These are phyloP conservation scores for Chelon auratus DNA, from an alignment of 2,797 vertebrate species.

Conservation along the genomic window DNA sequence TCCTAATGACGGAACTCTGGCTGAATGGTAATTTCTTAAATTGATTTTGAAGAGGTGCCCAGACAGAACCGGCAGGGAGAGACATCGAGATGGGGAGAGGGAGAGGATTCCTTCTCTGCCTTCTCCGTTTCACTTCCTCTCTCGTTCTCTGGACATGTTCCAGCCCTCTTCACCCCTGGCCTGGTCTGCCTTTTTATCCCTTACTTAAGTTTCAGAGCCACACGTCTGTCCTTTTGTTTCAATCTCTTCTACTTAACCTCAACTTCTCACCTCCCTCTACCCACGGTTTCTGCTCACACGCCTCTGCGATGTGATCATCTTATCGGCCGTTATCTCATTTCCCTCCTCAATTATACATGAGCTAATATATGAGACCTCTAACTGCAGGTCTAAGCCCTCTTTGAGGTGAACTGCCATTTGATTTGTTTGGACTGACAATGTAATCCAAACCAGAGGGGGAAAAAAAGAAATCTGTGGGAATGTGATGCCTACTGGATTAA, in stretches of 20 bases:
- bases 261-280: conserved; percentile 23
- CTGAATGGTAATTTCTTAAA: conserved; percentile 85
- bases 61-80: conserved; percentile 66
- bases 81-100: conserved; percentile 52
- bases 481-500: conserved; percentile 11
- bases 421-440: not conserved
- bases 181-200: conserved; percentile 56
- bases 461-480: conserved; percentile 1
- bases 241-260: conserved; percentile 58
- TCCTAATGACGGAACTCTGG: conserved; percentile 82
- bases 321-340: conserved; percentile 30
- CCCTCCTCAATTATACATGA: not conserved
- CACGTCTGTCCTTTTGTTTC: conserved; percentile 63
- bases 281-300: conserved; percentile 19
- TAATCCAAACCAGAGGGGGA: not conserved
- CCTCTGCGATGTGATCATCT: conserved; percentile 16
- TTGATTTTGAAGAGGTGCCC: conserved; percentile 85
- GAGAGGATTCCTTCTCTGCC: conserved; percentile 44
- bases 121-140: conserved; percentile 22
- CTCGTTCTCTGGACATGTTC: conserved; percentile 44
- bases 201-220: conserved; percentile 49
- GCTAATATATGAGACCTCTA: not conserved
- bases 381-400: not conserved
- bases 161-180: conserved; percentile 57
- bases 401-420: conserved; percentile 4